Conservation (phyloP, 2,888 invertebrate species). For the Cynaeus angustus region DNA sequence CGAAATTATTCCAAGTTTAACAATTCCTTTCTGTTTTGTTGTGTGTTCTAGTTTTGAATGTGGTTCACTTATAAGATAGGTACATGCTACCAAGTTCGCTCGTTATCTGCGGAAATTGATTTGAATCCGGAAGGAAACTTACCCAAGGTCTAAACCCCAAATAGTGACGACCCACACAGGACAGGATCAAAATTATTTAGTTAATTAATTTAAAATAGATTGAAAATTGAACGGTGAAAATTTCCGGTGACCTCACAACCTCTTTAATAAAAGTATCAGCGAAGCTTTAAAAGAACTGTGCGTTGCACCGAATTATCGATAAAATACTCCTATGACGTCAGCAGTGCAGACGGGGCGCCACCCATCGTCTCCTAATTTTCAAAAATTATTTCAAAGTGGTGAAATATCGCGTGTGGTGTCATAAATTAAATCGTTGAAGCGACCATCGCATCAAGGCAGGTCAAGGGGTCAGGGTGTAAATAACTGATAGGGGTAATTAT, state of each 20-base stretch:
- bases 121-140: conserved; percentile 31
- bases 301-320: conserved; percentile 37
- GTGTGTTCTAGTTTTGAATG: conserved; percentile 30
- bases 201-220: too few species aligned
- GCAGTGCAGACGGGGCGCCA: conserved; percentile 38
- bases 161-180: conserved; percentile 13
- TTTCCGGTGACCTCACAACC: too few species aligned
- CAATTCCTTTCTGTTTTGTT: conserved; percentile 24
- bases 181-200: background rate
- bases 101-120: conserved; percentile 37
- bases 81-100: conserved; percentile 9
- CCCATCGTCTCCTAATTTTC: conserved; percentile 7
- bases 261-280: too few species aligned
- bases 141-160: background rate
- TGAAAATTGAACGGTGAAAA: too few species aligned
- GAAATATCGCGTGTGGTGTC: conserved; percentile 31
- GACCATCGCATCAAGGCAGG: conserved; percentile 22
- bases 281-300: conserved; percentile 23
- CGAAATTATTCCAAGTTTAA: conserved; percentile 33
- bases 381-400: conserved; percentile 9
- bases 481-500: conserved; percentile 50
- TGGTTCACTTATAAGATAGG: conserved; percentile 11
- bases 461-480: conserved; percentile 47
- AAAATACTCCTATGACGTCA: conserved; percentile 36
- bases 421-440: conserved; percentile 45